Evolutionary conservation across 2,113 vertebrate genomes (phyloP), one percentile per base, ranked within the genome.

Genomic region (Illadopsis cleaveri): DNA sequence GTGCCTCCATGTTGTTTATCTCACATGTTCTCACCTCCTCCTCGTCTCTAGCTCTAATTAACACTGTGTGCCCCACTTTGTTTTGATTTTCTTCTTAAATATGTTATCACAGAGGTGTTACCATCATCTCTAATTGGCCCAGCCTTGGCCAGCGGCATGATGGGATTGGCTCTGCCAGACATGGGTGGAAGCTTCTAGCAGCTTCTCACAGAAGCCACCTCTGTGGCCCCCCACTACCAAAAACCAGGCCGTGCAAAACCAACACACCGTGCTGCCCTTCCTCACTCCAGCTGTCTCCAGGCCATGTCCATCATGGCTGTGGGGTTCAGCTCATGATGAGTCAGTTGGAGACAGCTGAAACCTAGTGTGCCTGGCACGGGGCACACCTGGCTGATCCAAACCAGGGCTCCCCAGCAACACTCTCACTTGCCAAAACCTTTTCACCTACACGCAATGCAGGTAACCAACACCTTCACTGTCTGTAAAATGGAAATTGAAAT

Each of bases 331-430:
- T 18, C 15, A 11, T 5, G 5, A 15, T 33, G 58, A 61, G 23
- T 73, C 58, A 17, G 11, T 40, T 2, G 1, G 33, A 27, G 13
- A 16, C 28, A 25, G 17, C 25, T 73, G 23, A n/a, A 47, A 56
- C 6, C 9, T 5, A 2, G 9, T 45, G 33, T 38, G 17, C 9
- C 18, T 0, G 6, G 13, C 38, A 27, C 0, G 0, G 38, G 6
- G 8, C n/a, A 30, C 27, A 14, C 13, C 21, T 1, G 1, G 16
- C 27, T 33, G 3, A 35, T 51, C 30, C 18, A 35, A 56, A n/a
- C 12, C 28, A n/a, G 8, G 33, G 4, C 24, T 2, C 1, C 16
- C 2, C 50, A 2, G 68, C 10, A 73, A 5, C 24, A 3, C 30
- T 30, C 17, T 44, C 9, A 6, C 30, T 19, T 53, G 11, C 45